Evolutionary conservation across 2,113 vertebrate species (phyloP).

Genomic region (Esox niger): DNA sequence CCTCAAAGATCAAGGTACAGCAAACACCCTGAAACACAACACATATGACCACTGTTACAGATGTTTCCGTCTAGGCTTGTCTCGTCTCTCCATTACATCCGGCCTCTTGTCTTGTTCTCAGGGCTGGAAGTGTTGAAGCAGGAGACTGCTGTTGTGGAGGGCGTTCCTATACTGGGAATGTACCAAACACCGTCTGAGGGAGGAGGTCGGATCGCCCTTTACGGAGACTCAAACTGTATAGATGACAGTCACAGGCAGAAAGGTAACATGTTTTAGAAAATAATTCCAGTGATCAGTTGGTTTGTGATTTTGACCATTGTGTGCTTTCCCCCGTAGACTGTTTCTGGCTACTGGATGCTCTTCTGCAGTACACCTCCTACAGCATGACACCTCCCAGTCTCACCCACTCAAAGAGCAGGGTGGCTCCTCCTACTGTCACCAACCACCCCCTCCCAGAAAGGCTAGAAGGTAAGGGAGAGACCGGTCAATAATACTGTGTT

Average conservation of each 20-base stretch:
- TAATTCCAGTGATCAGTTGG: background rate
- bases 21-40: background rate
- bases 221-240: slow-evolving; percentile 95
- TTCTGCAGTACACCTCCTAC: slow-evolving; percentile 93
- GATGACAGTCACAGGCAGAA: slow-evolving; percentile 98
- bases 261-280: slow-evolving; percentile 66
- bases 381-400: slow-evolving; percentile 91
- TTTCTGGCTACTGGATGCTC: slow-evolving; percentile 94
- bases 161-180: slow-evolving; percentile 90
- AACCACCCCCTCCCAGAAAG: slow-evolving; percentile 81
- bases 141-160: slow-evolving; percentile 88
- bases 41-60: slow-evolving; percentile 21
- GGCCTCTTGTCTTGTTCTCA: slow-evolving; percentile 53
- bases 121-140: slow-evolving; percentile 95
- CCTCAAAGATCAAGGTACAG: slow-evolving; percentile 95
- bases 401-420: slow-evolving; percentile 86
- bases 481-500: background rate
- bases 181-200: slow-evolving; percentile 90
- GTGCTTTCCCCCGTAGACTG: slow-evolving; percentile 77
- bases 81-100: background rate
- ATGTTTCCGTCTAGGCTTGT: background rate
- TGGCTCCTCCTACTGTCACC: slow-evolving; percentile 76
- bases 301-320: too few species aligned
- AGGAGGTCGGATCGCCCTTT: slow-evolving; percentile 89
- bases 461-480: slow-evolving; percentile 85